Base-by-base conservation (phyloP, 2,888 invertebrate genomes). In the Boloria selene region DNA sequence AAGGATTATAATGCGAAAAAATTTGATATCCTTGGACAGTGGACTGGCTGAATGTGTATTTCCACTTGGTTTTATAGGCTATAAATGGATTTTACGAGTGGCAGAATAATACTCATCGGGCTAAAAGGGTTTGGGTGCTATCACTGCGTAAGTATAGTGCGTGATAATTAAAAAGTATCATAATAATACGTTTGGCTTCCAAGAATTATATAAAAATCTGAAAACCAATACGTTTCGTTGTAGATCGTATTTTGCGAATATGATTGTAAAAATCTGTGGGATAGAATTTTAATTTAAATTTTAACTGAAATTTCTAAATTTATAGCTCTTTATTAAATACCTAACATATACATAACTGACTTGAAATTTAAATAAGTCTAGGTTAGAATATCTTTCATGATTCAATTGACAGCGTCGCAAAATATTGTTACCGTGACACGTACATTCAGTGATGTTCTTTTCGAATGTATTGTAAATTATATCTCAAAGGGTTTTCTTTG, bases 21-120 rank as follows among this genome's bases (percentile, higher is more conserved):
- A 68, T 42, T 47, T 49, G 54, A 63, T 65, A 61, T 61, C 59
- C 64, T 45, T 54, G 64, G 64, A 47, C 61, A 59, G 54, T 80
- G 69, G 69, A 73, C 67, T 60, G 52, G 54, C 59, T 68, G 78
- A 77, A 78, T 83, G 77, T 85, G 86, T 90, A 87, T 88, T 85
- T 85, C 87, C 89, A 90, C 91, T 91, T 89, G 90, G 81, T 80
- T 92, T 92, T 90, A 92, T 90, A 79, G 86, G 69, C 83, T 74
- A 86, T 92, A 91, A 92, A 91, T 77, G 73, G 75, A 70, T 73
- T 91, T 92, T 90, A 92, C 87, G 88, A 86, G 77, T 77, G 78
- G 78, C 82, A 78, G 90, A 87, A 88, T 91, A 90, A 90, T 90
- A 85, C 86, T 85, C 88, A 89, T 88, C 87, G 86, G 81, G 83